Percentiles rank a stretch among this genome's conserved stretches.
phyloP scores from a whole-genome alignment of 2,888 invertebrate species.

The Megamerina dolium region DNA sequence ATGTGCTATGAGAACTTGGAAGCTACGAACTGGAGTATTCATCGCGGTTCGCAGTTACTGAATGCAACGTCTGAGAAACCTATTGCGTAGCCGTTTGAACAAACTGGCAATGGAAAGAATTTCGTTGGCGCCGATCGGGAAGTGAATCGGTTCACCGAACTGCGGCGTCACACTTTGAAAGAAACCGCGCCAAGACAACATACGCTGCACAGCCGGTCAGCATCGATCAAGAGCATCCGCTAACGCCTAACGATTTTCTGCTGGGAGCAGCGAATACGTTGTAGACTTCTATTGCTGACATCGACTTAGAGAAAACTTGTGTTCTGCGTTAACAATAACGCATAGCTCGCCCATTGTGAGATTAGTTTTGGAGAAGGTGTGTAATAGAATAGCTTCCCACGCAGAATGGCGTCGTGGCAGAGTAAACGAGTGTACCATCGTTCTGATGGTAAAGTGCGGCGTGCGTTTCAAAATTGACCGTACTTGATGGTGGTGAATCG shows the following conservation, averaged over 20 bases:
- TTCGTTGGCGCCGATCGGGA: too few species aligned
- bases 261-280: neutral
- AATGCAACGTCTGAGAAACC: slow-evolving; percentile 10
- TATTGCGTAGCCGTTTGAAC: too few species aligned
- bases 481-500: too few species aligned
- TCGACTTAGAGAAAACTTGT: slow-evolving; percentile 10
- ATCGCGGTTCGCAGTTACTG: slow-evolving; percentile 9
- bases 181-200: neutral
- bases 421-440: too few species aligned
- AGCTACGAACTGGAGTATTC: slow-evolving; percentile 13
- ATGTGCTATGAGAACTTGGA: slow-evolving; percentile 19
- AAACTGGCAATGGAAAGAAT: too few species aligned
- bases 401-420: too few species aligned
- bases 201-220: too few species aligned
- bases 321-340: slow-evolving; percentile 9
- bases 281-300: neutral
- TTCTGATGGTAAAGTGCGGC: too few species aligned
- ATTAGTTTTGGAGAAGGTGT: slow-evolving; percentile 19
- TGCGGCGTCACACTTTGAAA: neutral
- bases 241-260: too few species aligned
- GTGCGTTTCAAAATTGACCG: too few species aligned
- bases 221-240: too few species aligned
- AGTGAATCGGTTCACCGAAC: neutral
- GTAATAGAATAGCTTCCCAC: slow-evolving; percentile 16
- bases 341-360: slow-evolving; percentile 9